A percentile compares a stretch with the other conserved stretches of the same genome.
These are phyloP conservation scores for Odiellus spinosus DNA, from an alignment of 2,888 invertebrate genomes.

Conservation along the genomic window DNA sequence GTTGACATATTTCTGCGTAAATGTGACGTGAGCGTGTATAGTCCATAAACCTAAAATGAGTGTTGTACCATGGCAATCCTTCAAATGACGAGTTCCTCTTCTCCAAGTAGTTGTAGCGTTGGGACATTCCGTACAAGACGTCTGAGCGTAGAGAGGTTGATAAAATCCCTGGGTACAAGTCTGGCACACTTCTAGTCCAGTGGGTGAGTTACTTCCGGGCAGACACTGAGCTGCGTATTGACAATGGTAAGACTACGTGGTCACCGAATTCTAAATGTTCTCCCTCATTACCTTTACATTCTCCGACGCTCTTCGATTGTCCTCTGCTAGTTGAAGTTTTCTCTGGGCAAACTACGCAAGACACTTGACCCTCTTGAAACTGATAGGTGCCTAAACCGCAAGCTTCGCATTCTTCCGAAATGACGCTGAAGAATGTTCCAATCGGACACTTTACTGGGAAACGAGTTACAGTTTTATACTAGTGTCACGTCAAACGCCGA, in stretches of 20 bases:
- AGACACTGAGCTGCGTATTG: slow-evolving; percentile 33
- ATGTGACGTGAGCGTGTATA: too few species aligned
- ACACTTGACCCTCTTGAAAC: slow-evolving; percentile 36
- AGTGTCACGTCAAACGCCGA: neutral
- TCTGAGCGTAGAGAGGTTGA: slow-evolving; percentile 29
- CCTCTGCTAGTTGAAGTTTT: slow-evolving; percentile 40
- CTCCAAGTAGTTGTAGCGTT: slow-evolving; percentile 28
- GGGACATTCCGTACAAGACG: slow-evolving; percentile 28
- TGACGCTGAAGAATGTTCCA: slow-evolving; percentile 44
- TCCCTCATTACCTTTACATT: slow-evolving; percentile 30
- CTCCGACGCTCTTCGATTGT: slow-evolving; percentile 29
- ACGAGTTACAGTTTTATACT: neutral
- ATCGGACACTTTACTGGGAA: slow-evolving; percentile 39
- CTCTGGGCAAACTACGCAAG: slow-evolving; percentile 41
- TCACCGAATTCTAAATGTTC: neutral
- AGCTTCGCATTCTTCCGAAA: slow-evolving; percentile 38
- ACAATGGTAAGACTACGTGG: too few species aligned
- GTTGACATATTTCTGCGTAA: slow-evolving; percentile 38
- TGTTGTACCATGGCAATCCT: slow-evolving; percentile 45
- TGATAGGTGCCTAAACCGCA: slow-evolving; percentile 46
- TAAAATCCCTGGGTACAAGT: slow-evolving; percentile 31
- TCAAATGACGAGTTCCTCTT: slow-evolving; percentile 27
- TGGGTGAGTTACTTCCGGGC: slow-evolving; percentile 31
- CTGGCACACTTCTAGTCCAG: slow-evolving; percentile 32
- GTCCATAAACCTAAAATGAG: too few species aligned